Evolutionary conservation across 2,797 vertebrate genomes (phyloP).

Genomic region (Liasis olivaceus): DNA sequence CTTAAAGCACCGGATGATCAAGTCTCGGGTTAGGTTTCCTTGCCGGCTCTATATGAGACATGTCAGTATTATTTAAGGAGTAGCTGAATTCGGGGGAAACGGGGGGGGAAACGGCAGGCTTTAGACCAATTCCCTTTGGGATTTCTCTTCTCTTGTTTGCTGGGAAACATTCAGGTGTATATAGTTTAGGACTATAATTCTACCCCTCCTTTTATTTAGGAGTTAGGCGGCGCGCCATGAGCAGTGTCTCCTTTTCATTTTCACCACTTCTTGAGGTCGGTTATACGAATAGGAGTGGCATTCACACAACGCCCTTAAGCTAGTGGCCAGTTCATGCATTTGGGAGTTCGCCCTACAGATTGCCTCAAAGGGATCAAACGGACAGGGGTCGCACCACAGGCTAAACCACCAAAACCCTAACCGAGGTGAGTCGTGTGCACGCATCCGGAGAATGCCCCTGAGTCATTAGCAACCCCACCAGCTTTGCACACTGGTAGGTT

Average conservation of each 20-base stretch:
- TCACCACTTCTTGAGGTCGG: background rate
- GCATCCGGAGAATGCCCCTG: accelerated
- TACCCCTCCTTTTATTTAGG: background rate
- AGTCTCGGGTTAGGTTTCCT: background rate
- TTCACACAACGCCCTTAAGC: background rate
- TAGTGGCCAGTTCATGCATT: background rate
- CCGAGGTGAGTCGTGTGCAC: background rate
- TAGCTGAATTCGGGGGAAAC: background rate
- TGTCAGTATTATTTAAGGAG: background rate
- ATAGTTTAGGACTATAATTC: background rate
- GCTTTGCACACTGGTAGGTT: background rate
- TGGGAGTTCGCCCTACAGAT: background rate
- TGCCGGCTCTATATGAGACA: background rate
- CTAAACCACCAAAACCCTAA: background rate
- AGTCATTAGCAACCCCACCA: background rate
- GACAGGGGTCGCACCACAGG: background rate
- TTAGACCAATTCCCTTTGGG: too few relatives aligned
- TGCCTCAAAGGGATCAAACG: background rate
- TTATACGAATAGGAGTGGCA: background rate
- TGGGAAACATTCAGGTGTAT: background rate
- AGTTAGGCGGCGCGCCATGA: background rate
- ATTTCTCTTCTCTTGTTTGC: background rate
- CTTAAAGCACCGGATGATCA: background rate
- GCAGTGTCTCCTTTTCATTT: background rate
- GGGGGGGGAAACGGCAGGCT: background rate